Conservation (phyloP, 1,140 invertebrate species). For the Luehdorfia chinensis region DNA sequence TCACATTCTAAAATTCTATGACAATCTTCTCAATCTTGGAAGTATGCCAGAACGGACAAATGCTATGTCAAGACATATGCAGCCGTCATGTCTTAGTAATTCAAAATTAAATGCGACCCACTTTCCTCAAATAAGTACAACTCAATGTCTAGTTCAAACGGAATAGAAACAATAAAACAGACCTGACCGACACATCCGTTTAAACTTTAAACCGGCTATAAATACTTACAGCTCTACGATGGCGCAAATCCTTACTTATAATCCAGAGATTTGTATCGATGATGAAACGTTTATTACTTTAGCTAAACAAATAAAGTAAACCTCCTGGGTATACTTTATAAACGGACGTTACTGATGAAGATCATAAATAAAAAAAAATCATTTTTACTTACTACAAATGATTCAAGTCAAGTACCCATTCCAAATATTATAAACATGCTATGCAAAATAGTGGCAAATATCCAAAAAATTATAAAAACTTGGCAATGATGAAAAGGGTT, state of each 20-base stretch:
- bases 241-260: conserved; percentile 1
- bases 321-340: too few species aligned
- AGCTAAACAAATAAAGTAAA: too few species aligned
- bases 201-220: background rate
- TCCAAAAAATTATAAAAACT: too few species aligned
- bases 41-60: background rate
- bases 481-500: too few species aligned
- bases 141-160: conserved; percentile 64
- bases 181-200: conserved; percentile 4
- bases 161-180: conserved; percentile 5
- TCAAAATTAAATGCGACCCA: conserved; percentile 32
- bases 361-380: too few species aligned
- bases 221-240: background rate
- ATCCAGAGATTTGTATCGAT: background rate
- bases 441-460: too few species aligned
- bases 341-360: too few species aligned
- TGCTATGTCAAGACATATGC: background rate
- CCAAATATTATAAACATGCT: too few species aligned
- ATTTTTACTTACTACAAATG: too few species aligned
- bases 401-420: too few species aligned
- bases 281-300: background rate
- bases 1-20: too few species aligned
- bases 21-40: too few species aligned
- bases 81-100: background rate
- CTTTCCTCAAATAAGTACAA: conserved; percentile 38